A percentile compares a stretch with the other conserved stretches of the same genome.
These are phyloP conservation scores for Pseudomyrmex flavicornis DNA, from an alignment of 1,140 invertebrate species.

Conservation along the genomic window DNA sequence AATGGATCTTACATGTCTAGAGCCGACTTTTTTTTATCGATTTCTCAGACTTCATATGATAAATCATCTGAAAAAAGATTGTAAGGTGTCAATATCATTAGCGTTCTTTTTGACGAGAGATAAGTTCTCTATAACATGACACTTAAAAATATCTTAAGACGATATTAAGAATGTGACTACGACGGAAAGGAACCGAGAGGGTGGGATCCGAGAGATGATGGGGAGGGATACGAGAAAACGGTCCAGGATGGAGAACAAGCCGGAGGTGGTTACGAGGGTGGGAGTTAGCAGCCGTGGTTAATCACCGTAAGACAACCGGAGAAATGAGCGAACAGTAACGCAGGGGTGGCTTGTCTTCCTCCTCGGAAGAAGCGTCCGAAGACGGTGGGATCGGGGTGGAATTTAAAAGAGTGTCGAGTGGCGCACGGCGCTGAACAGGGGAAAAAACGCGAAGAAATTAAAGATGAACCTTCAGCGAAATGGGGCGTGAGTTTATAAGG, in stretches of 20 bases:
- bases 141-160: conserved; percentile 85
- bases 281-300: conserved; percentile 82
- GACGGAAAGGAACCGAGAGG: conserved; percentile 60
- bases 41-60: conserved; percentile 5
- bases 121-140: conserved; percentile 84
- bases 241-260: conserved; percentile 57
- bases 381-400: conserved; percentile 73
- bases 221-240: conserved; percentile 50
- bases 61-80: conserved; percentile 12
- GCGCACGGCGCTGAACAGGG: conserved; percentile 56
- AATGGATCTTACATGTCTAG: neutral
- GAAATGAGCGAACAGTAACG: conserved; percentile 84
- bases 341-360: conserved; percentile 73
- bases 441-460: conserved; percentile 85
- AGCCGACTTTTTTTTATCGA: conserved; percentile 1
- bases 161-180: conserved; percentile 85
- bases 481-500: conserved; percentile 85
- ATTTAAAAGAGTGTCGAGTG: conserved; percentile 85
- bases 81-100: neutral
- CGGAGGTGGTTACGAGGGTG: conserved; percentile 68
- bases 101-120: conserved; percentile 73
- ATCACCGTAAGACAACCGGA: conserved; percentile 85
- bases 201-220: conserved; percentile 63
- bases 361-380: conserved; percentile 60
- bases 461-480: conserved; percentile 85